Conservation (phyloP, 2,113 vertebrate genomes). For the cattle (Bos taurus) region ARS-UCD2.0 NC_037332.1:21291001-21291500, state of each 20-base stretch:
- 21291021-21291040: neutral
- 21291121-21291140: neutral
- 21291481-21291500: neutral
- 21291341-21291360: constrained; percentile 36
- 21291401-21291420: constrained; percentile 31
- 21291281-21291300: neutral
- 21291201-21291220: neutral
- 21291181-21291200: neutral
- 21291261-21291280: constrained; percentile 1
- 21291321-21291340: constrained; percentile 44
- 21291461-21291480: neutral
- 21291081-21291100: neutral
- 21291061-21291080: neutral
- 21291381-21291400: constrained; percentile 37
- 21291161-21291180: neutral
- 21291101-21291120: neutral
- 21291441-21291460: neutral
- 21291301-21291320: constrained; percentile 10
- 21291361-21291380: constrained; percentile 45
- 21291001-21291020: neutral
- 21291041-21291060: neutral
- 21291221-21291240: neutral
- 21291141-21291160: neutral
- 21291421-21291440: neutral
- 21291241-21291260: neutral